Base-by-base conservation (phyloP, 1,140 invertebrate genomes). In the Cherax destructor region DNA sequence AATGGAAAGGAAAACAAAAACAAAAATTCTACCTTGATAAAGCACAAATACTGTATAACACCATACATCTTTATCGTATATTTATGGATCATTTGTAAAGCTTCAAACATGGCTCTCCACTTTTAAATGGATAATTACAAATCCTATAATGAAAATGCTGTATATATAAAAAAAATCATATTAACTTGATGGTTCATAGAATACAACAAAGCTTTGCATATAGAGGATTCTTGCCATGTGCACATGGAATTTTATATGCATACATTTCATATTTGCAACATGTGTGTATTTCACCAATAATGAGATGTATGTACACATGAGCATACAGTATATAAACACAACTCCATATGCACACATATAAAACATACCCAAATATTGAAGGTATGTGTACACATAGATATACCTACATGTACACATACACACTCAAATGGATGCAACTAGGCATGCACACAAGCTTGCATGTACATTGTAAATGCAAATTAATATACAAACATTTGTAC, bases 161-260 rank as follows among this genome's bases (percentile, higher is more conserved):
- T 56, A 13, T 56, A 56, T 10, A 56, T 6, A 83, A 52, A 61
- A 83, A 16, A 83, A 30, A n/a, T 83, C 18, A 4, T 56, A 21
- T 41, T 81, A 56, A 56, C 50, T 56, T 47, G 16, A 41, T 18
- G 16, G 13, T 61, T 61, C 52, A 21, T 30, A 61, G 21, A 80
- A 83, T 49, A 41, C n/a, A 24, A 11, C 47, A 47, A 69, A 69
- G 81, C 59, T 47, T 24, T 69, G 52, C 81, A 83, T 69, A 65
- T 21, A 49, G 81, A 49, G 61, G 47, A 61, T 11, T 47, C 61
- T 61, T 69, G 52, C 61, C 52, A 24, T 69, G 81, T 83, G 59
- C 59, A 72, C 61, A 69, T 69, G 81, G 61, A 47, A 4, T 49
- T 47, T 83, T 65, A 65, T 65, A 83, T 83, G 80, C 80, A 83